Evolutionary conservation across 1,140 invertebrate genomes (phyloP), one percentile per base, ranked within the genome.

Genomic region (Cydia pomonella): DNA sequence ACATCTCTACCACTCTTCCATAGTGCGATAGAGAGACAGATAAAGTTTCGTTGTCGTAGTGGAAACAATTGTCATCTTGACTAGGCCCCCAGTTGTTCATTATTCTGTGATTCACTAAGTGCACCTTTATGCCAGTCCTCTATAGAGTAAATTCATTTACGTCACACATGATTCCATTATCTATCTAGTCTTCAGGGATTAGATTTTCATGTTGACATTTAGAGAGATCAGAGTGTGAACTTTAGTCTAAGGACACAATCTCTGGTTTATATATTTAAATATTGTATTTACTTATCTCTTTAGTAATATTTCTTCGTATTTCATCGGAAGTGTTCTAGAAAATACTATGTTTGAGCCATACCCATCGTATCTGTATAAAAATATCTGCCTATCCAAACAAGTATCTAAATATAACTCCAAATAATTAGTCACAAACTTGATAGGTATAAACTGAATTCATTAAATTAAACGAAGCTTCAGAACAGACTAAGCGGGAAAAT

Each of bases 401-500:
- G 18, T 7, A 21, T 59, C 53, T 23, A 23, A 59, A 23, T 59
- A 23, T 59, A 59, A 21, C 53, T 23, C 9, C 16, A 23, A 23
- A 18, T 38, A 38, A 7, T n/a, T 18, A 9, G 47, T 23, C 21
- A 3, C 21, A 53, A n/a, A 53, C 53, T 59, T 59, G 3, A 59
- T 59, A 3, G 53, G 18, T 18, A 21, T 59, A 59, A 59, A 59
- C 21, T 10, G 18, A 23, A 69, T 38, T 69, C 27, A 69, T 33
- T 69, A n/a, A 12, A 69, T 69, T 18, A 41, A 33, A 21, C 21
- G n/a, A 21, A 41, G 29, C 29, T 18, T 33, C 27, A 7, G 47
- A 69, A 33, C 64, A 38, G 27, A 69, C 29, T 64, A 27, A 69
- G 29, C 29, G 27, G 6, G 29, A 69, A 69, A 69, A 69, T 69